Evolutionary conservation across 2,888 invertebrate genomes (phyloP), one percentile per base, ranked within the genome.

Genomic region (Drosophila yooni): DNA sequence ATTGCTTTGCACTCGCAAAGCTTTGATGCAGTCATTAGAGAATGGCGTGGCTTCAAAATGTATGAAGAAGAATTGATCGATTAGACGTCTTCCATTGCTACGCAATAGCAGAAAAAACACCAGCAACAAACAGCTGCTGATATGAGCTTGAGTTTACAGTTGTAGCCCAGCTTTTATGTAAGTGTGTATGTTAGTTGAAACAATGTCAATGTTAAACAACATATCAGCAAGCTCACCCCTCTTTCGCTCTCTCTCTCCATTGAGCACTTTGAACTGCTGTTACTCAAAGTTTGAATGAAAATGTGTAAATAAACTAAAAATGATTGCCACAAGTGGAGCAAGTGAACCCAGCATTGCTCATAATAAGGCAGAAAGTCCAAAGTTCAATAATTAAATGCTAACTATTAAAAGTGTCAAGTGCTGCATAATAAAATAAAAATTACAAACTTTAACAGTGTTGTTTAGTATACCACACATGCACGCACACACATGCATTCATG

Each of bases 1-100:
- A 80, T 63, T 70, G 57, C 50, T 82, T 77, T 77, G 79, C 69
- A 79, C 79, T 81, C 81, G 81, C 74, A 52, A 36, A 25, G 64
- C 78, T 79, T 74, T 79, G 74, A 81, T 69, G 74, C 77, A 57
- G 52, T 40, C 52, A 13, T 34, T 27, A 33, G 29, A 34, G 27
- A 40, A 18, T 46, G 21, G 33, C 40, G 36, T 67, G 15, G 15
- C 46, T 46, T 46, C 8, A 8, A 25, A 21, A 46, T 8, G 15
- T 46, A 46, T 8, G 7, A 46, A 25, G 21, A 46, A 25, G 15
- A 25, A 25, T 8, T 46, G 46, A 25, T 46, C 8, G 15, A 46
- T 25, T 25, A 46, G 15, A 15, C 46, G 25, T 4, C 25, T 46
- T 46, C 25, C 25, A 8, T 46, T 25, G 15, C 46, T 33, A 46